Evolutionary conservation across 2,113 vertebrate species (phyloP), one percentile per base, ranked within the genome.

Genomic region (Lophochroa leadbeateri): DNA sequence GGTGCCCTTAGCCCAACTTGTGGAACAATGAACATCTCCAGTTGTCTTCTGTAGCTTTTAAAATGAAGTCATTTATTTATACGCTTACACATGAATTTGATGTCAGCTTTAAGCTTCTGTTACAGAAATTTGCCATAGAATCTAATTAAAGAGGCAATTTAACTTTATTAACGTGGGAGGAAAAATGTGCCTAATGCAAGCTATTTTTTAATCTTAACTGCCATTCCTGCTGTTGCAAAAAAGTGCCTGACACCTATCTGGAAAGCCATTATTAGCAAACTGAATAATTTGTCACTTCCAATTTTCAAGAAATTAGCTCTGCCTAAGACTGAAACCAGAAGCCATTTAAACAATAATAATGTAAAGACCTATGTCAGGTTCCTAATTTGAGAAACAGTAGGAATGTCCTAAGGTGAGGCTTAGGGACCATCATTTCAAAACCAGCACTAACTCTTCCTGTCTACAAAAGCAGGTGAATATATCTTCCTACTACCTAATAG

Each of bases 101-200:
- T 86, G 61, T 55, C 77, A 87, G 39, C 52, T 79, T 78, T 88
- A 82, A 82, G 27, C 27, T 82, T 92, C 57, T 89, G 24, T 82
- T 84, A 64, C 9, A 81, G 77, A 96, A 91, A 79, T 91, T 72
- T 94, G 16, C 52, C 27, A 71, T n/a, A 35, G 44, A 87, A 89
- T 64, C 65, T 52, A 85, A 91, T 82, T 89, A 79, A 94, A 86
- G 53, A 80, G 21, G 21, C 69, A 95, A 67, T 95, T 61, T 79
- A 89, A 84, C 27, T 95, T 86, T 88, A 86, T 93, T 83, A 93
- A 90, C 39, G 79, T 96, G 61, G 94, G 84, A 92, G 81, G 86
- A 92, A 79, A 72, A 82, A 52, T 13, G 29, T 7, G 6, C 46
- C 70, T 83, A 94, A 84, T 53, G 55, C 2, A 2, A 92, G 77